These are phyloP conservation scores for Petrolisthes manimaculis DNA, from an alignment of 2,888 invertebrate genomes.

Conservation along the genomic window DNA sequence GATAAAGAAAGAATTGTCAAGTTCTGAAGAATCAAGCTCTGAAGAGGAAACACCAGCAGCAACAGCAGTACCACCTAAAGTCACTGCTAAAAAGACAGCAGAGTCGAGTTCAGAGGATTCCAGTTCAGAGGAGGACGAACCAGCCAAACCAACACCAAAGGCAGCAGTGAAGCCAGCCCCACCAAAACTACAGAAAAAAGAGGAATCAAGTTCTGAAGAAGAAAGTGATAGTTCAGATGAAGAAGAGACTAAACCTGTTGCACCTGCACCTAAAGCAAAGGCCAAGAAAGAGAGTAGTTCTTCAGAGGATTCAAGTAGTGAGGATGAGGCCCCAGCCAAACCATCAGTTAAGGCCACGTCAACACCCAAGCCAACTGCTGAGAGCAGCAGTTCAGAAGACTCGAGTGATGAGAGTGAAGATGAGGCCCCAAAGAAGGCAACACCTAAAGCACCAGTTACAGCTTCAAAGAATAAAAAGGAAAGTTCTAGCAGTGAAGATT, in stretches of 20 bases:
- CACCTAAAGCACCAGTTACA: slow-evolving; percentile 7
- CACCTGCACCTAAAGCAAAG: slow-evolving; percentile 7
- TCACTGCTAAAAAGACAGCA: slow-evolving; percentile 24
- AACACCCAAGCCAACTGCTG: slow-evolving; percentile 14
- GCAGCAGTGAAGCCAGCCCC: background rate
- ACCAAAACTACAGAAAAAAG: background rate
- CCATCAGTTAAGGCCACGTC: slow-evolving; percentile 7
- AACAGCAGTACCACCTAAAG: background rate
- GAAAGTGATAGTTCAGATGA: slow-evolving; percentile 25
- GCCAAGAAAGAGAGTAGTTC: slow-evolving; percentile 30
- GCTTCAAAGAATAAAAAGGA: background rate
- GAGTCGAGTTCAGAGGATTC: slow-evolving; percentile 30
- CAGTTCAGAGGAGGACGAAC: slow-evolving; percentile 37
- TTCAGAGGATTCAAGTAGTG: slow-evolving; percentile 21
- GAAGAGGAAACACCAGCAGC: slow-evolving; percentile 38
- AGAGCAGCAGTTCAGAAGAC: slow-evolving; percentile 36
- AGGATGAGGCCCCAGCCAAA: slow-evolving; percentile 22
- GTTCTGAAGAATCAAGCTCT: slow-evolving; percentile 46
- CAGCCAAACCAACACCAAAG: slow-evolving; percentile 7
- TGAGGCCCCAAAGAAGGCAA: slow-evolving; percentile 18
- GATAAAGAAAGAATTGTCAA: slow-evolving; percentile 24
- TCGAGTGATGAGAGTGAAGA: slow-evolving; percentile 38
- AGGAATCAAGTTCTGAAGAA: slow-evolving; percentile 29
- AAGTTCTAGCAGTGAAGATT: slow-evolving; percentile 31
- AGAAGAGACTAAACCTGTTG: slow-evolving; percentile 9